These are phyloP conservation scores for Chelidonichthys spinosus DNA, from an alignment of 2,797 vertebrate genomes.

Conservation along the genomic window DNA sequence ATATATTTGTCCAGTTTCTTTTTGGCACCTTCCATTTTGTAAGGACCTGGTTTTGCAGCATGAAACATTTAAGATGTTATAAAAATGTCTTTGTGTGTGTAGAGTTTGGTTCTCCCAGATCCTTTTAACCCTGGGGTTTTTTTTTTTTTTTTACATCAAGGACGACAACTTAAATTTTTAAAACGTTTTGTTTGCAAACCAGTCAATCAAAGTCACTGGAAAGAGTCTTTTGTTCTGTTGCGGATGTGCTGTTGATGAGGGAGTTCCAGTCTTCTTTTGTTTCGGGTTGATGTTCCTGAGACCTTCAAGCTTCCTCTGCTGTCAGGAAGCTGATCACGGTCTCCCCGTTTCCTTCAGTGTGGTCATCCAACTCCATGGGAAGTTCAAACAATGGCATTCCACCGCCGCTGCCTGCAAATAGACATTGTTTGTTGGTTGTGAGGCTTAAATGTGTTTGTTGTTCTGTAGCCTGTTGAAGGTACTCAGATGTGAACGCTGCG, in stretches of 20 bases:
- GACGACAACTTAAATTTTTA: not conserved
- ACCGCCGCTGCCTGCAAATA: constrained; percentile 63
- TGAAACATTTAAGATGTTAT: not conserved
- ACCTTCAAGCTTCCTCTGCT: constrained; percentile 64
- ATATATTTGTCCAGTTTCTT: not conserved
- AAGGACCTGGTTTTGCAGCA: not conserved
- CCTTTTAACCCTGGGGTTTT: not conserved
- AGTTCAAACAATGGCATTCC: constrained; percentile 78
- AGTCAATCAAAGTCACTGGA: not conserved
- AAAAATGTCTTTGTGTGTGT: not conserved
- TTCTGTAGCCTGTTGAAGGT: constrained; percentile 14
- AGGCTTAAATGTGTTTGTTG: constrained; percentile 38
- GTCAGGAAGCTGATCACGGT: constrained; percentile 75
- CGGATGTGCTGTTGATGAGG: constrained; percentile 42
- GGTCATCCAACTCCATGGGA: constrained; percentile 65
- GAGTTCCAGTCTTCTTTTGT: constrained; percentile 54
- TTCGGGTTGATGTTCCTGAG: constrained; percentile 55
- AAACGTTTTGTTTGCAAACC: not conserved
- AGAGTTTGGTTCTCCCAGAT: not conserved
- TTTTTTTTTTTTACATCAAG: not conserved
- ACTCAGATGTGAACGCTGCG: constrained; percentile 4
- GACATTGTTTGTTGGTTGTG: constrained; percentile 64
- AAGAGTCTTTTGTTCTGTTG: constrained; percentile 55
- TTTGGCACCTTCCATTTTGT: not conserved
- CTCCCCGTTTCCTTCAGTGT: constrained; percentile 62